Evolutionary conservation across 2,113 vertebrate species (phyloP).

Genomic region (Rhabdomys dilectus): DNA sequence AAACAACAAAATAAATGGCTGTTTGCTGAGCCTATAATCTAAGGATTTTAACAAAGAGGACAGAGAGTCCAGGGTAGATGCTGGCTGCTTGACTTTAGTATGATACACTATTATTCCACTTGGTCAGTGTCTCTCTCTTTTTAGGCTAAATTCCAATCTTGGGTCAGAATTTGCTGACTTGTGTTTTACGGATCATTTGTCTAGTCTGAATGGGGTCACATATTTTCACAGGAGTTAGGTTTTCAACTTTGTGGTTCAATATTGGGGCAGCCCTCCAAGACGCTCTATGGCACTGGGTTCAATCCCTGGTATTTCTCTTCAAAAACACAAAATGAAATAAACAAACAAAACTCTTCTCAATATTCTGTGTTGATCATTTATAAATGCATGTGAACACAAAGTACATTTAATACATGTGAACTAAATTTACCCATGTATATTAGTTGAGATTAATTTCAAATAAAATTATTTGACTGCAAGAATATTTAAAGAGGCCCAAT

Average conservation of each 20-base stretch:
- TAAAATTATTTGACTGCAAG: neutral
- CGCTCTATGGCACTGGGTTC: neutral
- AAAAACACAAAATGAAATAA: neutral
- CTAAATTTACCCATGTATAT: neutral
- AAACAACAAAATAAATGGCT: neutral
- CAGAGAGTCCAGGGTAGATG: neutral
- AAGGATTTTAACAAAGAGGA: neutral
- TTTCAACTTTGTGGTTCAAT: neutral
- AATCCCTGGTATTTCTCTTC: neutral
- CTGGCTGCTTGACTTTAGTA: neutral
- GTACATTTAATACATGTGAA: neutral
- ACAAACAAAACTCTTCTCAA: neutral
- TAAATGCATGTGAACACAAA: neutral
- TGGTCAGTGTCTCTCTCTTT: neutral
- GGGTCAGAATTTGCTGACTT: neutral
- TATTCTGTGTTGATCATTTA: neutral
- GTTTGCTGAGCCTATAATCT: neutral
- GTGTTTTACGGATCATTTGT: neutral
- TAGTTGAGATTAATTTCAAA: neutral
- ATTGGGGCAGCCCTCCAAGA: fast-evolving
- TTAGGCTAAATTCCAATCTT: neutral
- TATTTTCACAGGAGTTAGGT: neutral
- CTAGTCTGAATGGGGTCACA: neutral
- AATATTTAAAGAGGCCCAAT: neutral
- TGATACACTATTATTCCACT: neutral